These are phyloP conservation scores for Ischnus inquisitorius DNA, from an alignment of 2,888 invertebrate genomes.

Conservation along the genomic window DNA sequence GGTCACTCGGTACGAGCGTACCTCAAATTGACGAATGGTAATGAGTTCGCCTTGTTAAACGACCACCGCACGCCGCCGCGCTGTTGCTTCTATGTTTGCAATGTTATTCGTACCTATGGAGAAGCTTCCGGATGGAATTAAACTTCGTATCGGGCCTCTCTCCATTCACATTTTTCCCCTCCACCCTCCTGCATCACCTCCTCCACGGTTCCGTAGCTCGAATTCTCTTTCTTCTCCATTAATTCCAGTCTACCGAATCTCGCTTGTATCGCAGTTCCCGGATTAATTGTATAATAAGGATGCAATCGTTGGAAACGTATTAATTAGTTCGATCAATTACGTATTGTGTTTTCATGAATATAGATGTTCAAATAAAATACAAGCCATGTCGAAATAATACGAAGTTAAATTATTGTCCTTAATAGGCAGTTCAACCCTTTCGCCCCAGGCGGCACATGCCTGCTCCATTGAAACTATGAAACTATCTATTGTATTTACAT, in stretches of 20 bases:
- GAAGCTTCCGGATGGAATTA: constrained; percentile 75
- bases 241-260: background rate
- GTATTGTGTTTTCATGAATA: background rate
- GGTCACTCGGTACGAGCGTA: constrained; percentile 84
- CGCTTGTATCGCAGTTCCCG: background rate
- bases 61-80: constrained; percentile 74
- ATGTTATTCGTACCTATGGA: constrained; percentile 17
- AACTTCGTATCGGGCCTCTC: constrained; percentile 69
- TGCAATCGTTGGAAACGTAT: background rate
- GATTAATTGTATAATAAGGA: constrained; percentile 7
- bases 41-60: constrained; percentile 85
- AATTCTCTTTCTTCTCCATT: constrained; percentile 16
- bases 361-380: background rate
- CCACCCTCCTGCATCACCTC: background rate
- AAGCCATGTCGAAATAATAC: background rate
- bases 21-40: constrained; percentile 86
- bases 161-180: constrained; percentile 3
- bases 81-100: constrained; percentile 58
- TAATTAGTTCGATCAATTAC: background rate
- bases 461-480: too few species aligned
- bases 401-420: background rate
- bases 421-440: background rate
- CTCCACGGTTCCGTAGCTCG: background rate
- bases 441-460: too few species aligned
- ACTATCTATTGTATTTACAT: too few species aligned